Conservation (phyloP, 2,797 vertebrate genomes). For the Chelon labrosus region DNA sequence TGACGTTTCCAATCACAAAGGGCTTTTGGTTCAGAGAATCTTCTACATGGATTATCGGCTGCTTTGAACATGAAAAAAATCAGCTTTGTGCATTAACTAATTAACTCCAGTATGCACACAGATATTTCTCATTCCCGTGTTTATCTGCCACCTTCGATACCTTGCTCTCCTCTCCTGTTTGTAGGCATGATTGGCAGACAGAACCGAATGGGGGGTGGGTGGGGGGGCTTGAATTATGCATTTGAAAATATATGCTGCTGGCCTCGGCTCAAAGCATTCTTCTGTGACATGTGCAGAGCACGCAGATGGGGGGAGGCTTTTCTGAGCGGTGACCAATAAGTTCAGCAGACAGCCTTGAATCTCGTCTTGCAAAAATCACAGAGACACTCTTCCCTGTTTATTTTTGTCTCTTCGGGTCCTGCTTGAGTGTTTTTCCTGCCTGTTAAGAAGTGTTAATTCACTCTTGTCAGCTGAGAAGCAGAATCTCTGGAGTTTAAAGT, state of each 20-base stretch:
- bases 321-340: conserved; percentile 68
- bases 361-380: conserved; percentile 28
- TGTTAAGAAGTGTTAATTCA: neutral
- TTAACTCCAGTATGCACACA: neutral
- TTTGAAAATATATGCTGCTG: conserved; percentile 61
- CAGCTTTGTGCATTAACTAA: neutral
- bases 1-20: neutral
- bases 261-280: conserved; percentile 77
- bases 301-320: conserved; percentile 55
- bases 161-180: conserved; percentile 18
- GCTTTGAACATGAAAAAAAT: neutral
- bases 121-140: neutral
- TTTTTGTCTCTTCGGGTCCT: conserved; percentile 28
- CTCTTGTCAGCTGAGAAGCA: neutral
- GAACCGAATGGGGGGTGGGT: conserved; percentile 5
- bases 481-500: neutral
- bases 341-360: conserved; percentile 64
- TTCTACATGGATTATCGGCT: conserved; percentile 6
- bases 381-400: conserved; percentile 28
- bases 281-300: conserved; percentile 77
- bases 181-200: conserved; percentile 39
- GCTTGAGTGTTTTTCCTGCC: too few species aligned
- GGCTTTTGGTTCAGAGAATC: conserved; percentile 1
- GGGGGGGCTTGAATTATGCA: conserved; percentile 58
- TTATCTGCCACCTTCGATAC: conserved; percentile 7